phyloP scores from a whole-genome alignment of 1,140 invertebrate species.

The Ceratosolen fusciceps region DNA sequence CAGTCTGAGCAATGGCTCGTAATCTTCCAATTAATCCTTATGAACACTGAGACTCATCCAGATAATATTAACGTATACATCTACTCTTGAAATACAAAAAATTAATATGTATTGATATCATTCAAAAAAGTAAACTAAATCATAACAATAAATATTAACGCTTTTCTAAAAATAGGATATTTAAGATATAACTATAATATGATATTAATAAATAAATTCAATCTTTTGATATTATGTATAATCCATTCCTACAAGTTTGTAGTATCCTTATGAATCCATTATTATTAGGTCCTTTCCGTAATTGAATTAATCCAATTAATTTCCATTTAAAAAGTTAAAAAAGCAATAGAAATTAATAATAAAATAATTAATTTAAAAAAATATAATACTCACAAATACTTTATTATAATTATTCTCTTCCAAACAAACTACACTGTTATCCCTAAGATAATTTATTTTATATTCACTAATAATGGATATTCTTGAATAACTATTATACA shows the following conservation, averaged over 20 bases:
- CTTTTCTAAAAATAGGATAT: constrained; percentile 11
- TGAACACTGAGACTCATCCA: neutral
- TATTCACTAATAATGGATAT: constrained; percentile 44
- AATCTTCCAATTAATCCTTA: neutral
- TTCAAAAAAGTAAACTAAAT: neutral
- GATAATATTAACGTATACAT: neutral
- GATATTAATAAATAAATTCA: constrained; percentile 72
- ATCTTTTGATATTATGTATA: constrained; percentile 73
- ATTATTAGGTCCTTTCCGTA: constrained; percentile 81
- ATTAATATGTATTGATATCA: neutral
- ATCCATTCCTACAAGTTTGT: constrained; percentile 78
- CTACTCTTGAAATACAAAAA: neutral
- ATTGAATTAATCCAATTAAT: constrained; percentile 74
- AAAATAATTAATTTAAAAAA: constrained; percentile 71
- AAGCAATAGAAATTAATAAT: constrained; percentile 75
- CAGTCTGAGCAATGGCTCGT: neutral
- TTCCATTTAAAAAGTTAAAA: constrained; percentile 81
- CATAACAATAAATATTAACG: neutral
- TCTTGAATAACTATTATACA: neutral
- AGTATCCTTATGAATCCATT: constrained; percentile 74
- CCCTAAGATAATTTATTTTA: constrained; percentile 79
- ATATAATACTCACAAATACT: constrained; percentile 43
- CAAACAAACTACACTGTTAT: constrained; percentile 81
- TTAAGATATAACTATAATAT: constrained; percentile 72
- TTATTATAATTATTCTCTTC: constrained; percentile 65